Base-by-base conservation (phyloP, 2,888 invertebrate genomes). In the Lordiphosa fenestrarum region DNA sequence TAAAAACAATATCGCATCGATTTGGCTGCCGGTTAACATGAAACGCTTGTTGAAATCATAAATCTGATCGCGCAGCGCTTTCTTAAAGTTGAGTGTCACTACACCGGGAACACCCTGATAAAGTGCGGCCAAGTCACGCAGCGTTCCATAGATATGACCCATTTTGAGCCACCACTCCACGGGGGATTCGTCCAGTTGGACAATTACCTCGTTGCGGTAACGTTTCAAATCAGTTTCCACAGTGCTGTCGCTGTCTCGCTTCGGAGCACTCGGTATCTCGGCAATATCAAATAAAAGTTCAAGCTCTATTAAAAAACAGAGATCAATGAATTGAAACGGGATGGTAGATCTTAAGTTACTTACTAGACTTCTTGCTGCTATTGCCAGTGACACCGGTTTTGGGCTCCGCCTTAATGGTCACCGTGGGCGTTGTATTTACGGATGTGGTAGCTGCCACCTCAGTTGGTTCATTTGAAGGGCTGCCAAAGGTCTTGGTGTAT, bases 61-160 rank as follows among this genome's bases (percentile, higher is more conserved):
- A 46, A 88, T 87, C 74, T 88, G 88, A 49, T 88, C 82, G 38
- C 84, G 80, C 6, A 88, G 54, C 7, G 70, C 46, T 56, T 86
- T 88, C 54, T 86, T 88, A 44, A 86, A 86, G 38, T 77, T 85
- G 51, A 88, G 75, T 53, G 86, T 87, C 6, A 88, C 85, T 7
- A 88, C 87, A n/a, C 88, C 88, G 6, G 89, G 86, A 6, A 89
- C 82, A 37, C 88, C 87, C 64, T 87, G 88, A 58, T 88, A 89
- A 1, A 84, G 72, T 9, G 73, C 72, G 2, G 88, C 85, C 57
- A 89, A 64, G 46, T 86, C 75, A 9, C 83, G 82, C 15, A 89
- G 58, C 12, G 85, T 77, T 1, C 86, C 83, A 69, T 87, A 89
- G 13, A 86, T 69, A 61, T 83, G 84, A 0, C 88, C 87, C 80